Conservation (phyloP, 2,113 vertebrate genomes). For the Macrotus californicus region DNA sequence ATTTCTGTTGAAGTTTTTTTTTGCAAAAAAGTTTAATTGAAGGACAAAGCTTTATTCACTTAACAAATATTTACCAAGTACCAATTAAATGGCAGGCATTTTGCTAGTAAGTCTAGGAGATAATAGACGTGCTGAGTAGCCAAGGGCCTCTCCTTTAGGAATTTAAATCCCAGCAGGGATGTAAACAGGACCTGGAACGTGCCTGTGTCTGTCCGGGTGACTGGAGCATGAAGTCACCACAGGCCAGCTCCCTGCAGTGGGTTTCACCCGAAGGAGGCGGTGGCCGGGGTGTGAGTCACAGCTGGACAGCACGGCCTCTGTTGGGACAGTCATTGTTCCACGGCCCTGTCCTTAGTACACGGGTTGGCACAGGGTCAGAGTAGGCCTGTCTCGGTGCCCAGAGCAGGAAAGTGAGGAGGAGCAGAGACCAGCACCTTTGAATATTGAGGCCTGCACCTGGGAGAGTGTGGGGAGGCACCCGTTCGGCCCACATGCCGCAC, state of each 20-base stretch:
- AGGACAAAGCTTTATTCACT: background rate
- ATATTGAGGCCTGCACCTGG: too few species aligned
- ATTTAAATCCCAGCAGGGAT: background rate
- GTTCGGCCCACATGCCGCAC: background rate
- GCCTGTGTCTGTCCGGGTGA: background rate
- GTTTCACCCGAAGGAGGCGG: background rate
- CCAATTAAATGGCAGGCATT: background rate
- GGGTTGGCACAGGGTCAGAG: background rate
- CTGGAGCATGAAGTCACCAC: background rate
- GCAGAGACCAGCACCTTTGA: background rate
- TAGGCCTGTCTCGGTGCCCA: background rate
- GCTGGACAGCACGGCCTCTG: background rate
- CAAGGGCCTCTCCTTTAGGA: background rate
- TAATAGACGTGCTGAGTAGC: background rate
- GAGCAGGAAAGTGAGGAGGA: background rate
- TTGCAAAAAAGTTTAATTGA: background rate
- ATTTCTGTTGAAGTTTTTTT: background rate
- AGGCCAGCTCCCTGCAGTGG: background rate
- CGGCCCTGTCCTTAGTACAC: accelerated
- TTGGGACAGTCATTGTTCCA: background rate
- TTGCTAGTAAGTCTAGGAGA: background rate
- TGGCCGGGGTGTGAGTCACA: background rate
- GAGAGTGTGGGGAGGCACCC: background rate
- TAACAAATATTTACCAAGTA: constrained; percentile 3
- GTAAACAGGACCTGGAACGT: background rate